Base-by-base conservation (phyloP, 2,888 invertebrate species). In the Heliconius sara region DNA sequence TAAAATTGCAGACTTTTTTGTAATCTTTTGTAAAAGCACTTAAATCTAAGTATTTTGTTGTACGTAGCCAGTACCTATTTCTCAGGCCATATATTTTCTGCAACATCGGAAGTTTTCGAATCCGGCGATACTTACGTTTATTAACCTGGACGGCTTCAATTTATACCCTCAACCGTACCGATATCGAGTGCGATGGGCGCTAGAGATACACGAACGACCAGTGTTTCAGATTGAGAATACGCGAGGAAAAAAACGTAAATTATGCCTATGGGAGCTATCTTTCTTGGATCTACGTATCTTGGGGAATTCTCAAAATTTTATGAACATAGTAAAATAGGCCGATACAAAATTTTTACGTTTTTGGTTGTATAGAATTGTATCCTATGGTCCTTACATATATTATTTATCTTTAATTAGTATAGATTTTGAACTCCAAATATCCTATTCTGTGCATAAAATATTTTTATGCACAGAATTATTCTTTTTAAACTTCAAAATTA, bases 31-130 rank as follows among this genome's bases (percentile, higher is more conserved):
- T 39, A 43, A 39, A 57, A 57, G 52, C 52, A 34, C 43, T 65
- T 65, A 43, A 65, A 63, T 43, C 9, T 43, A 65, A 27, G 63
- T 65, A 39, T 65, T 65, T 65, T 25, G 27, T 65, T 65, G 43
- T 25, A 43, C 39, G 3, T 60, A 60, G 60, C n/a, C 60, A 60
- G n/a, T 60, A 65, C n/a, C 57, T 13, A 34, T 75, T 43, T 27
- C 57, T 78, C 27, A 4, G 73, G 63, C 65, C 16, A 75, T 75
- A 67, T 74, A 78, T 78, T 74, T 73, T 67, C 73, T 52, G 57
- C 73, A 67, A 66, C 78, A 73, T 78, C 78, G 73, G 78, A 73
- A 78, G 73, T 78, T 78, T 73, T 78, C 73, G 73, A 73, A 78
- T 78, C 34, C 65, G 63, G 78, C 68, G 78, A 78, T 73, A 66